Conservation (phyloP, 2,113 vertebrate genomes). For the Gasterosteus aculeatus region DNA sequence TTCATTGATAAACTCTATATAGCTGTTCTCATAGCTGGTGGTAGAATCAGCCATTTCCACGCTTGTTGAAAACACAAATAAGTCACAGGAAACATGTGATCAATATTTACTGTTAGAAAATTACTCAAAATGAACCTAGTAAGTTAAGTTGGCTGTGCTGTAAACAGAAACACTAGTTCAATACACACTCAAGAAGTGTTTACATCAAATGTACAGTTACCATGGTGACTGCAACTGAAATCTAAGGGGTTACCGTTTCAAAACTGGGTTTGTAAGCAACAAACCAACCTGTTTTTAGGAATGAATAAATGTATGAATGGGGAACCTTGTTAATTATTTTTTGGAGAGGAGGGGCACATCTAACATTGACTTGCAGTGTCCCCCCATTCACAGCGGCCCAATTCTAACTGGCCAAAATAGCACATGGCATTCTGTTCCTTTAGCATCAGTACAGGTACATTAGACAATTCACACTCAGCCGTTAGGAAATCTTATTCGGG, state of each 20-base stretch:
- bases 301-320: neutral
- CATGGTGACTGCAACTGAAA: neutral
- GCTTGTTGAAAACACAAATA: neutral
- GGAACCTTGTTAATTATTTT: neutral
- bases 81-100: neutral
- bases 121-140: neutral
- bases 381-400: neutral
- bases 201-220: neutral
- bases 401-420: neutral
- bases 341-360: neutral
- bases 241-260: neutral
- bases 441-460: neutral
- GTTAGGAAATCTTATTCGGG: neutral
- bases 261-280: neutral
- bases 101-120: neutral
- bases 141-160: neutral
- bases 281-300: neutral
- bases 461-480: neutral
- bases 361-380: neutral
- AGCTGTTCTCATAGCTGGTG: neutral
- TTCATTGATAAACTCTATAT: neutral
- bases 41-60: neutral
- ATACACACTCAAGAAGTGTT: slow-evolving; percentile 3
- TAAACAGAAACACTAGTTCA: neutral
- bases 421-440: neutral